Conservation (phyloP, 2,888 invertebrate genomes). For the Diarsia brunnea region DNA sequence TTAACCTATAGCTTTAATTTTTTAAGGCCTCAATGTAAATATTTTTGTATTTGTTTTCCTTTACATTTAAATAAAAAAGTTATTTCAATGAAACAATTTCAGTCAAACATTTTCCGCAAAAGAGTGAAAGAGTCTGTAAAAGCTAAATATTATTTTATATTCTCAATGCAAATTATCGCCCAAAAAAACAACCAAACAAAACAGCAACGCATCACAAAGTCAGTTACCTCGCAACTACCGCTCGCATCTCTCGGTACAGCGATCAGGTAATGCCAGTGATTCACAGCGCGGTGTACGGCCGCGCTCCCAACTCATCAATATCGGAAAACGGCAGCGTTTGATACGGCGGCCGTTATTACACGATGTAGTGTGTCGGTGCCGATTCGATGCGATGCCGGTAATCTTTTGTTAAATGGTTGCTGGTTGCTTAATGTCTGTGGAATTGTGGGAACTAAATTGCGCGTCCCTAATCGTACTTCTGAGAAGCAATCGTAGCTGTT, state of each 20-base stretch:
- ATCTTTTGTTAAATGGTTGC: conserved; percentile 40
- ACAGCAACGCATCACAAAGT: conserved; percentile 45
- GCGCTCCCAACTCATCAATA: conserved; percentile 82
- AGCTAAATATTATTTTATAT: background rate
- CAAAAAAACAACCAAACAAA: background rate
- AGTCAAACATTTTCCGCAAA: background rate
- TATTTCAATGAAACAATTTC: too few species aligned
- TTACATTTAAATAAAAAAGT: too few species aligned
- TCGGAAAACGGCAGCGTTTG: conserved; percentile 80
- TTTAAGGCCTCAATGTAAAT: too few species aligned
- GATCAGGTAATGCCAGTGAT: conserved; percentile 82
- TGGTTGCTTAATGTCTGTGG: conserved; percentile 16
- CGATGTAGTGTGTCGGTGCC: conserved; percentile 39
- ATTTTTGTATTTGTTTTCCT: too few species aligned
- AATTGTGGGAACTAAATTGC: background rate
- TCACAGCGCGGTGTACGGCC: conserved; percentile 77
- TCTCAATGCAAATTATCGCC: background rate
- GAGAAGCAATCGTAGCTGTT: background rate
- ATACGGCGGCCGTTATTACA: conserved; percentile 72
- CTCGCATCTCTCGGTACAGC: conserved; percentile 39
- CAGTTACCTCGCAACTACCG: background rate
- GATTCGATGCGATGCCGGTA: conserved; percentile 31
- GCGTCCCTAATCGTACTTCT: background rate
- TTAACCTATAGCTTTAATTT: background rate
- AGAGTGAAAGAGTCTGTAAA: background rate